Evolutionary conservation across 2,888 invertebrate genomes (phyloP).

Genomic region (Heliconius charithonia): DNA sequence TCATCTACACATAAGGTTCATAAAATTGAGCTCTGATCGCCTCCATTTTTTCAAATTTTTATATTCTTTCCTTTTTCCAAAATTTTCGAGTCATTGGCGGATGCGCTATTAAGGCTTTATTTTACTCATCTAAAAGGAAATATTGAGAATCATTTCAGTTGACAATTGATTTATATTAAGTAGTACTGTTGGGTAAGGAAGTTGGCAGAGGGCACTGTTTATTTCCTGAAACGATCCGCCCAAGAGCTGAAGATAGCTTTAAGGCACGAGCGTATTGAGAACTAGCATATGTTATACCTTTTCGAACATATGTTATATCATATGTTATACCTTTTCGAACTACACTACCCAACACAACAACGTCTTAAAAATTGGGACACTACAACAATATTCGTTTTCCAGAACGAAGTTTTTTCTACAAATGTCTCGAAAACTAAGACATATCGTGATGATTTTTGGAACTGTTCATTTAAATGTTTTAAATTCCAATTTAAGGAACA

Average conservation of each 20-base stretch:
- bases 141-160: not conserved
- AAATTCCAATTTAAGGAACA: not conserved
- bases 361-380: not conserved
- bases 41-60: no score
- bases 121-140: not conserved
- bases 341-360: not conserved
- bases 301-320: not conserved
- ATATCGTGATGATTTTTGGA: not conserved
- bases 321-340: not conserved
- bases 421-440: not conserved
- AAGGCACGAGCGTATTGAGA: constrained; percentile 10
- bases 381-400: not conserved
- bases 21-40: no score
- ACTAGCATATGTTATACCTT: not conserved
- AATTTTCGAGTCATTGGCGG: no score
- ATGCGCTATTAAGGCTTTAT: no score
- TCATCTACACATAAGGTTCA: no score
- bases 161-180: constrained; percentile 14
- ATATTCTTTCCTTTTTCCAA: no score
- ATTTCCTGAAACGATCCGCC: constrained; percentile 35
- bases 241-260: not conserved
- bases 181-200: constrained; percentile 27
- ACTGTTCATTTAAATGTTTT: not conserved
- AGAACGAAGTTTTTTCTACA: not conserved
- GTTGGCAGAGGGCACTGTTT: constrained; percentile 35